phyloP scores from a whole-genome alignment of 2,113 vertebrate genomes.

The Callochromis pleurospilus region DNA sequence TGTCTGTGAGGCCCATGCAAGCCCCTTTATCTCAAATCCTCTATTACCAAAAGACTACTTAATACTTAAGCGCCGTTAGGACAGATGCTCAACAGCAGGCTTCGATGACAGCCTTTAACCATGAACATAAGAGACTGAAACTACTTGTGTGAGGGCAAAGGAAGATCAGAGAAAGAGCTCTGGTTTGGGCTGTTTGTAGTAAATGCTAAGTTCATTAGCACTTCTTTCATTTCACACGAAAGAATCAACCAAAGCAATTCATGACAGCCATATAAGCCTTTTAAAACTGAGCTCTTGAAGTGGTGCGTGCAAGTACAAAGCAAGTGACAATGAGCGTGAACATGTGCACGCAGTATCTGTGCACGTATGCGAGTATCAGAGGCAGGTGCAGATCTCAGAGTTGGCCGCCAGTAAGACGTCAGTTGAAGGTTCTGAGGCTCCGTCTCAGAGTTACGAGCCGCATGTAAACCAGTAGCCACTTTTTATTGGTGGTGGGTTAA shows the following conservation, averaged over 20 bases:
- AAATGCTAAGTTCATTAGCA: slow-evolving; percentile 56
- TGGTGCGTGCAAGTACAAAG: slow-evolving; percentile 24
- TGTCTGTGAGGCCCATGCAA: slow-evolving; percentile 1
- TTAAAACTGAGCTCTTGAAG: slow-evolving; percentile 43
- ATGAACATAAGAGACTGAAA: slow-evolving; percentile 15
- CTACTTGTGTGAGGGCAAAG: slow-evolving; percentile 1
- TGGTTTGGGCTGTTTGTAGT: slow-evolving; percentile 57
- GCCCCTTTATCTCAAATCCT: slow-evolving; percentile 17
- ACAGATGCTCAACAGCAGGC: slow-evolving; percentile 33
- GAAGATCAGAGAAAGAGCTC: slow-evolving; percentile 47
- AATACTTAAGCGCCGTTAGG: slow-evolving; percentile 18
- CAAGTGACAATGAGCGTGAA: not conserved
- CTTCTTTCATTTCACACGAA: slow-evolving; percentile 44
- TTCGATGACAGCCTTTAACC: not conserved
- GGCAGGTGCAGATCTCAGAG: slow-evolving; percentile 53
- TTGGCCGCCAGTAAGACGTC: slow-evolving; percentile 31
- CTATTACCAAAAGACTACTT: slow-evolving; percentile 3
- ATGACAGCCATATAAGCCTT: slow-evolving; percentile 30
- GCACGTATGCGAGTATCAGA: not conserved
- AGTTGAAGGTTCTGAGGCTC: slow-evolving; percentile 48
- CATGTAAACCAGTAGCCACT: slow-evolving; percentile 49
- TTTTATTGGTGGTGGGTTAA: slow-evolving; percentile 64
- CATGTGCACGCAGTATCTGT: not conserved
- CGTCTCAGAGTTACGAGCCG: slow-evolving; percentile 46
- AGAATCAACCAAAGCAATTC: slow-evolving; percentile 46